These are phyloP conservation scores for Silurus asotus DNA, from an alignment of 2,113 vertebrate genomes.

Conservation along the genomic window DNA sequence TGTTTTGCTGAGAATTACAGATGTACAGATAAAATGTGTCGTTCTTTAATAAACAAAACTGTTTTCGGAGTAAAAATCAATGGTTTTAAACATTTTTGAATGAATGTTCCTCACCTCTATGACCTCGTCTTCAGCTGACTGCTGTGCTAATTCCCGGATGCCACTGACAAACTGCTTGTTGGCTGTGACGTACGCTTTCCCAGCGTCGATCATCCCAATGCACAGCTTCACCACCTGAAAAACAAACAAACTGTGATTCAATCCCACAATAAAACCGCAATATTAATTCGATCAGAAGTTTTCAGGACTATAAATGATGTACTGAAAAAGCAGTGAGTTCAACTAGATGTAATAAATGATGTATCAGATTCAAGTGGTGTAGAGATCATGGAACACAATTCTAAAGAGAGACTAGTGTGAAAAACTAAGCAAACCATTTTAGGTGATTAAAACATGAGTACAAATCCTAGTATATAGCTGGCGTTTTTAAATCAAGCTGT, in stretches of 20 bases:
- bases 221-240: conserved; percentile 94
- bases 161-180: conserved; percentile 97
- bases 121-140: conserved; percentile 88
- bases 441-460: background rate
- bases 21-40: background rate
- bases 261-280: background rate
- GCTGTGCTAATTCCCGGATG: conserved; percentile 91
- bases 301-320: too few species aligned
- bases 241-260: background rate
- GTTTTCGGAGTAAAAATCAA: background rate
- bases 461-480: background rate
- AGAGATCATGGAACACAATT: too few species aligned
- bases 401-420: too few species aligned
- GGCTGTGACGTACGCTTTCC: conserved; percentile 93
- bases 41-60: background rate
- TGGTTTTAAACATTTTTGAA: background rate
- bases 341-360: too few species aligned
- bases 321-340: too few species aligned
- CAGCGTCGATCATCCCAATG: conserved; percentile 96
- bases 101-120: conserved; percentile 81
- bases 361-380: too few species aligned
- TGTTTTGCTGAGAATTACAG: background rate
- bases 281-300: too few species aligned
- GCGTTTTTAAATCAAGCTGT: background rate
- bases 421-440: background rate